Conservation (phyloP, 2,888 invertebrate genomes). For the Crossocerus cetratus region DNA sequence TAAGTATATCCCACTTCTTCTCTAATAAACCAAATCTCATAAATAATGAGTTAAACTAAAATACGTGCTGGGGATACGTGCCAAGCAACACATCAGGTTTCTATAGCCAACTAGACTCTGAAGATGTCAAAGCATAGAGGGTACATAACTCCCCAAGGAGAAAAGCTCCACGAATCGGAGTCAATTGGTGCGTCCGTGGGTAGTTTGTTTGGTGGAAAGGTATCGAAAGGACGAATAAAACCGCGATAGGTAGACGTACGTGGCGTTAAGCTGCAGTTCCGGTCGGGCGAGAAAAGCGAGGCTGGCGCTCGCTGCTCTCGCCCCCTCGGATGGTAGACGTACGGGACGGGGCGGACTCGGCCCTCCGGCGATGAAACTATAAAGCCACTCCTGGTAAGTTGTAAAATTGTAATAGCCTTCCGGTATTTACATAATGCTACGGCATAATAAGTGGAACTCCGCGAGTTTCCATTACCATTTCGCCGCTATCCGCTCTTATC, state of each 20-base stretch:
- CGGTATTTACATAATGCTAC: slow-evolving; percentile 74
- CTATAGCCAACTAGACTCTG: too few species aligned
- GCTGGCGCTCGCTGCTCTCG: slow-evolving; percentile 14
- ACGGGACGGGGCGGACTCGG: slow-evolving; percentile 34
- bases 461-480: slow-evolving; percentile 69
- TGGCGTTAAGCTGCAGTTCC: not conserved
- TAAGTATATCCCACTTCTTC: too few species aligned
- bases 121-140: too few species aligned
- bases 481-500: slow-evolving; percentile 64
- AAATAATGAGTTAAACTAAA: too few species aligned
- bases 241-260: slow-evolving; percentile 1
- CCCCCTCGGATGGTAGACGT: not conserved
- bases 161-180: too few species aligned
- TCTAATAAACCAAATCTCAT: too few species aligned
- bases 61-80: too few species aligned
- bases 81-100: too few species aligned
- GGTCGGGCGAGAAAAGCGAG: slow-evolving; percentile 19
- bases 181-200: not conserved
- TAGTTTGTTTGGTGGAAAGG: not conserved
- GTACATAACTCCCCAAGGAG: too few species aligned
- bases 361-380: slow-evolving; percentile 70
- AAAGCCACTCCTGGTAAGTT: slow-evolving; percentile 72
- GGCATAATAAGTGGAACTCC: slow-evolving; percentile 73
- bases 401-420: slow-evolving; percentile 75
- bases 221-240: not conserved